These are phyloP conservation scores for Zelostemma sp. DNA, from an alignment of 1,140 invertebrate genomes.

Conservation along the genomic window DNA sequence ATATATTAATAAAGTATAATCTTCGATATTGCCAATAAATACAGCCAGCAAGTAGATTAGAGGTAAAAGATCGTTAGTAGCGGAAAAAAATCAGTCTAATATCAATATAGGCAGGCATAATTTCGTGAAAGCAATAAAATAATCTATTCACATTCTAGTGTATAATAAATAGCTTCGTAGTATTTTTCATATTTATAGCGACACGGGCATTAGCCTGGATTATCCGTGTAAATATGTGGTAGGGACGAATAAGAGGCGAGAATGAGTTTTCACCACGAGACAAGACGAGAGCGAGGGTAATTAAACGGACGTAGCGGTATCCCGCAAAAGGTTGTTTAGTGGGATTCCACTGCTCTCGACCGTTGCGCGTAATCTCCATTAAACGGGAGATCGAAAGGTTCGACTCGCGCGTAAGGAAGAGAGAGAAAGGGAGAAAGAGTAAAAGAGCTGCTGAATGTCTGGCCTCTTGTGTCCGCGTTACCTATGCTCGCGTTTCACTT, in stretches of 20 bases:
- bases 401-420: slow-evolving; percentile 15
- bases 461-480: background rate
- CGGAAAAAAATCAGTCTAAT: slow-evolving; percentile 10
- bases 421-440: slow-evolving; percentile 4
- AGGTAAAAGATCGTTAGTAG: slow-evolving; percentile 31
- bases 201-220: slow-evolving; percentile 42
- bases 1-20: background rate
- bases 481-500: slow-evolving; percentile 25
- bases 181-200: slow-evolving; percentile 28
- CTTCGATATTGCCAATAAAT: slow-evolving; percentile 22
- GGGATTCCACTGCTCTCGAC: slow-evolving; percentile 51
- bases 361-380: slow-evolving; percentile 50
- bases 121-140: slow-evolving; percentile 25
- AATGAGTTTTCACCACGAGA: slow-evolving; percentile 43
- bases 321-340: slow-evolving; percentile 55
- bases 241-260: slow-evolving; percentile 36
- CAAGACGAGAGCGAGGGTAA: slow-evolving; percentile 36
- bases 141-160: slow-evolving; percentile 2
- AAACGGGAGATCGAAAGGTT: slow-evolving; percentile 47
- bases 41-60: slow-evolving; percentile 30
- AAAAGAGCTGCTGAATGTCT: too few relatives aligned
- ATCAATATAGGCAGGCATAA: slow-evolving; percentile 25
- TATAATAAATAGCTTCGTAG: slow-evolving; percentile 37
- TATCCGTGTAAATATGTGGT: slow-evolving; percentile 40
- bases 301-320: slow-evolving; percentile 54